Evolutionary conservation across 2,113 vertebrate species (phyloP), one percentile per base, ranked within the genome.

Genomic region (Brienomyrus brachyistius): DNA sequence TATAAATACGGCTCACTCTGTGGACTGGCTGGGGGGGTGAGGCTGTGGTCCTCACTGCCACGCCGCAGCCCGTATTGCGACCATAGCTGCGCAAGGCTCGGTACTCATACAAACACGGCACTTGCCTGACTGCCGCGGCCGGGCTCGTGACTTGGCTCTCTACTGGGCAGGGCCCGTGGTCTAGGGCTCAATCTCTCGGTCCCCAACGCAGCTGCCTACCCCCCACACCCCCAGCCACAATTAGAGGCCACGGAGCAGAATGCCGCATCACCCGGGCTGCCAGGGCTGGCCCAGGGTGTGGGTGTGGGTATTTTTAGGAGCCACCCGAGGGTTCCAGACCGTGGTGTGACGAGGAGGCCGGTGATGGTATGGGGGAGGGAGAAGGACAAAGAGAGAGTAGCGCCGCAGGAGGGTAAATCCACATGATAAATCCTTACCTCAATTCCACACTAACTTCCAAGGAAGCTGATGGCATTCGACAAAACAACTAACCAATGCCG

Each of bases 71-170:
- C 13, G 50, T 54, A 74, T 80, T 21, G n/a, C 51, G 50, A 17
- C 17, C 66, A 40, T 45, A 59, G 56, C 70, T 56, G 40, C 19
- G 84, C 56, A 56, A 77, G 70, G 90, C 86, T 74, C 92, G 90
- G 40, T 5, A 91, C 93, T 92, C 94, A 93, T 92, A 93, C 92
- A 91, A 94, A 93, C 92, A 95, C 50, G 91, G 92, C 86, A 90
- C 90, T 93, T 91, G 94, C 93, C 93, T 90, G 88, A 92, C 66
- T 89, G 92, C 91, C 94, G 94, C 91, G 93, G 93, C 91, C 45
- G 59, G 91, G 94, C 92, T 88, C 84, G 54, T 56, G 89, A 92
- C 92, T 93, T 93, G 80, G 91, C 91, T 92, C 91, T 66, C 86
- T 90, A 92, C 90, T 90, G 91, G 91, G 90, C 90, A 82, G 90